A percentile compares a stretch with the other conserved stretches of the same genome.
phyloP scores from a whole-genome alignment of 2,888 invertebrate species.

The Anthophora plumipes region DNA sequence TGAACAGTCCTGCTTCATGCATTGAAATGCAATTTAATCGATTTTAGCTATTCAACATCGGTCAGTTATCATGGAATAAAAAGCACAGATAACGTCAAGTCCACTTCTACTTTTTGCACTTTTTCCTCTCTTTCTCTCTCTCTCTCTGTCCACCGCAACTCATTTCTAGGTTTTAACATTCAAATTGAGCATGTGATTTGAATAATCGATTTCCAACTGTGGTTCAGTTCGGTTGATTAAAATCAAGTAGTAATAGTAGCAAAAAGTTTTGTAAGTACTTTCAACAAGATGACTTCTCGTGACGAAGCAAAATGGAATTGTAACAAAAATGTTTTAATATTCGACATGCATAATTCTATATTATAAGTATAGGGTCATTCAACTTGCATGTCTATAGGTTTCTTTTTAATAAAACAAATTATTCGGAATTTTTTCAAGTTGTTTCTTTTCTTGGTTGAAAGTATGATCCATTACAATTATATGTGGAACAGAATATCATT shows the following conservation, averaged over 20 bases:
- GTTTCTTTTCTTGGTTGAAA: too few species aligned
- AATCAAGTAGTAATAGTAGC: constrained; percentile 24
- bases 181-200: constrained; percentile 44
- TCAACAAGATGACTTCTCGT: constrained; percentile 5
- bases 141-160: constrained; percentile 8
- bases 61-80: constrained; percentile 16
- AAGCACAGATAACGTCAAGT: constrained; percentile 12
- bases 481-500: too few species aligned
- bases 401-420: too few species aligned
- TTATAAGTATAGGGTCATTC: background rate
- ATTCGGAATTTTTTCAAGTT: too few species aligned
- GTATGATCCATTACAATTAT: too few species aligned
- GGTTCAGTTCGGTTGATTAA: constrained; percentile 37
- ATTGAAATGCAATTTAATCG: constrained; percentile 29
- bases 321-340: constrained; percentile 4
- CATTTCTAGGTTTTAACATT: constrained; percentile 37
- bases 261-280: constrained; percentile 32
- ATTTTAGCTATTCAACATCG: constrained; percentile 19
- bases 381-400: too few species aligned
- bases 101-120: background rate
- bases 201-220: constrained; percentile 50
- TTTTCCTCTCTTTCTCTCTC: too few species aligned
- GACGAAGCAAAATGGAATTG: background rate
- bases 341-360: background rate
- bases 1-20: background rate